phyloP scores from a whole-genome alignment of 2,113 vertebrate species.

The Rhinolophus sinicus region DNA sequence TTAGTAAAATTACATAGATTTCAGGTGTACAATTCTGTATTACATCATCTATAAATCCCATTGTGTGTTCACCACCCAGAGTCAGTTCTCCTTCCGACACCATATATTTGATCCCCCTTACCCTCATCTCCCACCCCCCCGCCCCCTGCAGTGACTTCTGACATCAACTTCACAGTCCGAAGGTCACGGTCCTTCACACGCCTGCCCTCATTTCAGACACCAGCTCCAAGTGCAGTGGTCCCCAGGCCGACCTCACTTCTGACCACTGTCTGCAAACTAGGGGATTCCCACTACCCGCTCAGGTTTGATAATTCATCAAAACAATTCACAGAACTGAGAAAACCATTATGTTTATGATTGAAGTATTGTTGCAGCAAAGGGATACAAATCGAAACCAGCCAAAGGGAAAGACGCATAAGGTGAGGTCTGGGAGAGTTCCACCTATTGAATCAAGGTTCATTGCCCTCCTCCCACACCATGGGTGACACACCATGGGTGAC shows the following conservation, averaged over 20 bases:
- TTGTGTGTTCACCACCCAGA: too few species aligned
- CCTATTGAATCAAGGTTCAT: background rate
- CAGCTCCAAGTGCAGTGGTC: background rate
- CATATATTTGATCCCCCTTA: too few species aligned
- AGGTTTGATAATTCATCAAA: background rate
- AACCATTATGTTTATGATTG: background rate
- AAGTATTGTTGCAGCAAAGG: background rate
- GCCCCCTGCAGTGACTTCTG: background rate
- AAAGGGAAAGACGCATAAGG: background rate
- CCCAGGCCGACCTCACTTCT: background rate
- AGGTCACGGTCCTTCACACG: background rate
- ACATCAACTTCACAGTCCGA: background rate
- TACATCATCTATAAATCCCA: too few species aligned
- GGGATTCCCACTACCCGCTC: background rate
- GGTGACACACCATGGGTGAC: background rate
- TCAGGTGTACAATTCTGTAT: too few species aligned
- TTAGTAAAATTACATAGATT: too few species aligned
- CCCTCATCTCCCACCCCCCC: too few species aligned
- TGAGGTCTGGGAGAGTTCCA: background rate
- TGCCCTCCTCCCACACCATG: background rate
- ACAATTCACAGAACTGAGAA: background rate
- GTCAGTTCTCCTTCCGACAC: too few species aligned
- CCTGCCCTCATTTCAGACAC: background rate
- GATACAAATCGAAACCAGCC: background rate
- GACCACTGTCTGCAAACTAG: background rate